Base-by-base conservation (phyloP, 2,888 invertebrate genomes). In the Netelia inedita region DNA sequence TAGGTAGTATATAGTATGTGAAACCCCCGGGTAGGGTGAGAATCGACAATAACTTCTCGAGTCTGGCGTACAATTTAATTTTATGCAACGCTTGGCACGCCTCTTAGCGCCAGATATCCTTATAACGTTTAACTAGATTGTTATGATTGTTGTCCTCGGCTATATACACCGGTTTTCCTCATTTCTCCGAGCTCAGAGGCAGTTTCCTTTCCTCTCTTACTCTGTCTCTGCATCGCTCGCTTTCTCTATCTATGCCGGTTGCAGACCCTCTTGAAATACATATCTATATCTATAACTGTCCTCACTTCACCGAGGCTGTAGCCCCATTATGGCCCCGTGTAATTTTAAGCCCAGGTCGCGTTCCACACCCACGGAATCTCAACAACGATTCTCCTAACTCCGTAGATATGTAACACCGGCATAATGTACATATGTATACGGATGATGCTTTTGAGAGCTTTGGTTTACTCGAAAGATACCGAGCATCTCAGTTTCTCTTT, bases 81-180 rank as follows among this genome's bases (percentile, higher is more conserved):
- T 93, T 93, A 93, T 93, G 93, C 93, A 93, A 93, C 92, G 92
- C 92, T 93, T 92, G 93, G 92, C 93, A 92, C 93, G 93, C 92
- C 93, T 93, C 93, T 93, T 93, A 93, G 92, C 92, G 90, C 90
- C 89, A 91, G 93, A 93, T 93, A 93, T 93, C 93, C 93, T 92
- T 92, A 91, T 92, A 93, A 91, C 93, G 91, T 93, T 93, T 93
- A 93, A 93, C 93, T 93, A 93, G 93, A 93, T 92, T 93, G 92
- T 93, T 93, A 93, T 93, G 92, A 93, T 93, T 93, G 92, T 93
- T 92, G 91, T 93, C 91, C 89, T 72, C 46, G 71, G 63, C 63
- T 78, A 80, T 80, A 85, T 75, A 75, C 35, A 63, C 73, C 69
- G 61, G 71, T 72, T 78, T 85, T 76, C 66, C 80, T 73, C 76